Evolutionary conservation across 35 echinoderm and acorn worm genomes (phyloP).

Genomic region (Antedon bifida): DNA sequence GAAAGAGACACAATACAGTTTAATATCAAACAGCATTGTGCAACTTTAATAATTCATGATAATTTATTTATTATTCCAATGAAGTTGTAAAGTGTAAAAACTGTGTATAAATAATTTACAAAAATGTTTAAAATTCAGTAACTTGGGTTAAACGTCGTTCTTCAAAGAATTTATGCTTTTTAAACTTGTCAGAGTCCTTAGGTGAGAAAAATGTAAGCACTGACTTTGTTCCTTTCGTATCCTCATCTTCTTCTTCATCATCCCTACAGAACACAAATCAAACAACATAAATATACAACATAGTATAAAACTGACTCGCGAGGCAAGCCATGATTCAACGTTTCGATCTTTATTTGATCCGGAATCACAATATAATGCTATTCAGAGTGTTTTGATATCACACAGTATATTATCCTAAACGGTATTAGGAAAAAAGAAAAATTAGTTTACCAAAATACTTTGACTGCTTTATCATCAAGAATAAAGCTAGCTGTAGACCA

Average conservation of each 20-base stretch:
- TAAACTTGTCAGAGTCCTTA: constrained; percentile 50
- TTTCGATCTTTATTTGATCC: background rate
- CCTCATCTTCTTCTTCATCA: constrained; percentile 80
- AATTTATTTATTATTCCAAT: too few species aligned
- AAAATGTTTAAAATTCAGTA: constrained; percentile 58
- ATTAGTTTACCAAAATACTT: constrained; percentile 64
- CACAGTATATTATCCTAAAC: too few species aligned
- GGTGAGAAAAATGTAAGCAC: constrained; percentile 76
- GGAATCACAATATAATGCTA: too few species aligned
- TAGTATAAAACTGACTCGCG: too few species aligned
- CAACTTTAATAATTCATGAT: too few species aligned
- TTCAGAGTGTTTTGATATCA: too few species aligned
- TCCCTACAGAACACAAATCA: constrained; percentile 57
- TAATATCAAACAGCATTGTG: too few species aligned
- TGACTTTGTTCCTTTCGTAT: constrained; percentile 60
- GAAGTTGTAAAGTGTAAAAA: too few species aligned
- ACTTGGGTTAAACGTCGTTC: constrained; percentile 66
- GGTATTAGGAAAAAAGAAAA: too few species aligned
- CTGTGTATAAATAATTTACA: too few species aligned
- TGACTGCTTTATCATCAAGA: constrained; percentile 58
- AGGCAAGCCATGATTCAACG: background rate
- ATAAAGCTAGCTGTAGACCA: constrained; percentile 83
- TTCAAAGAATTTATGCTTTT: constrained; percentile 93
- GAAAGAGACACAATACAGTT: too few species aligned
- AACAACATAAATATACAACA: background rate